Evolutionary conservation across 1,140 invertebrate species (phyloP).

Genomic region (Calephelis virginiensis): DNA sequence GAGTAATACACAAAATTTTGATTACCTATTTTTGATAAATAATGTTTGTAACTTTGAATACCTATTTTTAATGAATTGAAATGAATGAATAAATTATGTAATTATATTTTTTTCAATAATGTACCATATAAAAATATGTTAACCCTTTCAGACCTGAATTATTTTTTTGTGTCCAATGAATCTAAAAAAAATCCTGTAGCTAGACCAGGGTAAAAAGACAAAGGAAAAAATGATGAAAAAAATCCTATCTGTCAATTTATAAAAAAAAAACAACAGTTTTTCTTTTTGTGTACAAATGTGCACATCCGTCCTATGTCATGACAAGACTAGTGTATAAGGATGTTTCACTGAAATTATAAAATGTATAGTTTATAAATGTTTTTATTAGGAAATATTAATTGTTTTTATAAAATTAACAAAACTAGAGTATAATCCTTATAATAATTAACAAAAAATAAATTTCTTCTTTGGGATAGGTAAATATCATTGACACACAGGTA

Average conservation of each 20-base stretch:
- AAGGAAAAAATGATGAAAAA: slow-evolving; percentile 23
- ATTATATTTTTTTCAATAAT: too few relatives aligned
- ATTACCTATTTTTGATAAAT: too few relatives aligned
- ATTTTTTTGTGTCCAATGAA: too few relatives aligned
- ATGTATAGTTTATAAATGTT: slow-evolving; percentile 24
- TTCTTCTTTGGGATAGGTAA: too few relatives aligned
- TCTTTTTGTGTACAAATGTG: slow-evolving; percentile 27
- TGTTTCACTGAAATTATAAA: slow-evolving; percentile 21
- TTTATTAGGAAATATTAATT: slow-evolving; percentile 20
- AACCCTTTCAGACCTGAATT: too few relatives aligned
- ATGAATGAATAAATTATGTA: too few relatives aligned
- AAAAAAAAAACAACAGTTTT: slow-evolving; percentile 19
- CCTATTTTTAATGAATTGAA: too few relatives aligned
- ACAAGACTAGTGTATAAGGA: slow-evolving; percentile 15
- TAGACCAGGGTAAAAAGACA: slow-evolving; percentile 12
- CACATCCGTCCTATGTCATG: slow-evolving; percentile 24
- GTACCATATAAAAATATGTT: too few relatives aligned
- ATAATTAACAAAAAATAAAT: slow-evolving; percentile 24
- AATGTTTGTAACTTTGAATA: too few relatives aligned
- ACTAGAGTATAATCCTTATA: slow-evolving; percentile 19
- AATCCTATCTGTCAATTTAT: slow-evolving; percentile 12
- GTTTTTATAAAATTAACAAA: slow-evolving; percentile 17
- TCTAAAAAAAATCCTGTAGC: slow-evolving; percentile 10
- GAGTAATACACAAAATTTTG: too few relatives aligned
- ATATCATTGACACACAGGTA: slow-evolving; percentile 20